Conservation (phyloP, 2,113 vertebrate genomes). For the Anhinga rufa region DNA sequence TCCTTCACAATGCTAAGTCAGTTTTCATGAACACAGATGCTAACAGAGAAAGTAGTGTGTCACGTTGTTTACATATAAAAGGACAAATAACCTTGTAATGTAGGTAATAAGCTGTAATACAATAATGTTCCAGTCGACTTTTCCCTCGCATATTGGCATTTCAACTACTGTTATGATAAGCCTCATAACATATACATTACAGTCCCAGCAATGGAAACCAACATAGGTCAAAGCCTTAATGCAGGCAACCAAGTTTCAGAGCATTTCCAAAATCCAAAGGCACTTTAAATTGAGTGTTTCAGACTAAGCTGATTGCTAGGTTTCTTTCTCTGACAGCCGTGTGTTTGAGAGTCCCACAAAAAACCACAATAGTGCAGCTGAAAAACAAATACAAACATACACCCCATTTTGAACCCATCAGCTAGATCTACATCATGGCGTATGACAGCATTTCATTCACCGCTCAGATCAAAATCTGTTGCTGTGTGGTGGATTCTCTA, state of each 20-base stretch:
- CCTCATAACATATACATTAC: background rate
- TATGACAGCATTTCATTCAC: background rate
- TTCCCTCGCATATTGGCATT: background rate
- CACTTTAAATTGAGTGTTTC: background rate
- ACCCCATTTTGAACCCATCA: background rate
- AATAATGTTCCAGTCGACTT: background rate
- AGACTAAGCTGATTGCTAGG: background rate
- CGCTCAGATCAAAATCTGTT: background rate
- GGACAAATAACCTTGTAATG: background rate
- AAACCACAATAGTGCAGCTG: background rate
- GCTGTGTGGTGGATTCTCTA: too few relatives aligned
- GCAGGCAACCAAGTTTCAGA: background rate
- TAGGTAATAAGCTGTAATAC: background rate
- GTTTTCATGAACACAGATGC: background rate
- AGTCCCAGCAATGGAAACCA: background rate
- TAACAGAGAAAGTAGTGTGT: background rate
- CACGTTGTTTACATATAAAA: background rate
- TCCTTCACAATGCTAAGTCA: background rate
- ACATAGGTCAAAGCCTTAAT: background rate
- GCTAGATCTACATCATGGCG: background rate
- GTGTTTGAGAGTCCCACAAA: background rate
- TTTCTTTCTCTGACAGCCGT: background rate
- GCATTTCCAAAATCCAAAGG: background rate
- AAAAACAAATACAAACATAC: background rate
- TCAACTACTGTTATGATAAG: background rate